Evolutionary conservation across 2,113 vertebrate genomes (phyloP).

Genomic region (Pelecanoides urinatrix): DNA sequence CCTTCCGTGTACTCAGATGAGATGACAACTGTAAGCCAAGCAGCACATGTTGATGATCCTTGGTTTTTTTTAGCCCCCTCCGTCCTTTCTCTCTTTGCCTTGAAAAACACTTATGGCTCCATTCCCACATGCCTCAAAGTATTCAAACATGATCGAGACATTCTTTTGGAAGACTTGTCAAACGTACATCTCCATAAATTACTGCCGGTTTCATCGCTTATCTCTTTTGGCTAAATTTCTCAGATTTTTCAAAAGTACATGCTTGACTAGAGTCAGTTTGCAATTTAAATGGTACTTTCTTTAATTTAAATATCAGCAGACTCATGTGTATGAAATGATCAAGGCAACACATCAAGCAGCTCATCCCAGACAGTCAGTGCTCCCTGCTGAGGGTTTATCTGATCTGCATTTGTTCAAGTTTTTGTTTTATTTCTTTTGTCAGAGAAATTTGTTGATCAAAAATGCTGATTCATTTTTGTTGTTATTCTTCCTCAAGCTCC

Average conservation of each 20-base stretch:
- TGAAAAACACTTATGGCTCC: not conserved
- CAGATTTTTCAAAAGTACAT: not conserved
- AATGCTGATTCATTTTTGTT: not conserved
- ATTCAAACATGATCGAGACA: not conserved
- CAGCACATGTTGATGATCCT: not conserved
- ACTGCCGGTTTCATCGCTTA: not conserved
- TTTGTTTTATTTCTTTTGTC: not conserved
- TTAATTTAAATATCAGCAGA: not conserved
- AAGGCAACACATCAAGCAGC: not conserved
- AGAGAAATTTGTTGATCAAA: not conserved
- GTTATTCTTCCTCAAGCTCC: not conserved
- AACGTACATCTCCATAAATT: not conserved
- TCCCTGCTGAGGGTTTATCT: not conserved
- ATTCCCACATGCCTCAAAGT: not conserved
- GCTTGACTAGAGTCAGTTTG: not conserved
- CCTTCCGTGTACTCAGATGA: not conserved
- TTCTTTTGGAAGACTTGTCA: slow-evolving; percentile 7
- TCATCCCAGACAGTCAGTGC: not conserved
- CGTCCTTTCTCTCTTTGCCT: not conserved
- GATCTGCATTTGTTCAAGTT: not conserved
- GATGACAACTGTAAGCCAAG: not conserved
- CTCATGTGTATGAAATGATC: not conserved
- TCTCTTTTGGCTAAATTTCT: not conserved
- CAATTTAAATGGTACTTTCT: slow-evolving; percentile 10
- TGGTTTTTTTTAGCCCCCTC: too few relatives aligned